Percentiles rank a stretch among this genome's conserved stretches.
phyloP scores from a whole-genome alignment of 2,113 vertebrate genomes.

The Fulmarus glacialis region DNA sequence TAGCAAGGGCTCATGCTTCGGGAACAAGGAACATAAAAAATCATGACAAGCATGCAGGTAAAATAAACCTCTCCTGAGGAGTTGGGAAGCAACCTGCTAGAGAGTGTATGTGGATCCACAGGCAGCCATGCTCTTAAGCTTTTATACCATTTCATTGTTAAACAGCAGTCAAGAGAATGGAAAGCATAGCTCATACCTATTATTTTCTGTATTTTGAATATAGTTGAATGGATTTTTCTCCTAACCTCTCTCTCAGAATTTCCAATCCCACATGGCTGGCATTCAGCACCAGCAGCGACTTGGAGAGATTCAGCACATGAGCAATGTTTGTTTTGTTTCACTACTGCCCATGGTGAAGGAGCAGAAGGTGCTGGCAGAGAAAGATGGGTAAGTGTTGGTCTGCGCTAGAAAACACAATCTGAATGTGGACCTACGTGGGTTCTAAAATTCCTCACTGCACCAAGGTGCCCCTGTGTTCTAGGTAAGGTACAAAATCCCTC shows the following conservation, averaged over 20 bases:
- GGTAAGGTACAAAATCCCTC: not conserved
- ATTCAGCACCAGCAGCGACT: slow-evolving; percentile 92
- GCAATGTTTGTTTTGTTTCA: slow-evolving; percentile 91
- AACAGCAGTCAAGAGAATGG: slow-evolving; percentile 14
- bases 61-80: slow-evolving; percentile 8
- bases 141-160: slow-evolving; percentile 46
- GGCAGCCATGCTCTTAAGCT: slow-evolving; percentile 29
- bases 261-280: slow-evolving; percentile 91
- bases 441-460: not conserved
- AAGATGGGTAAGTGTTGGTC: slow-evolving; percentile 77
- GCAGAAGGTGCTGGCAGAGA: slow-evolving; percentile 74
- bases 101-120: slow-evolving; percentile 20
- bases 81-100: slow-evolving; percentile 13
- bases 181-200: not conserved
- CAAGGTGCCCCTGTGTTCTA: not conserved
- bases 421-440: not conserved
- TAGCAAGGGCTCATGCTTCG: not conserved
- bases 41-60: not conserved
- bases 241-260: slow-evolving; percentile 77
- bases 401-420: not conserved
- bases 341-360: slow-evolving; percentile 89
- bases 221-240: not conserved
- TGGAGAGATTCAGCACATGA: slow-evolving; percentile 92
- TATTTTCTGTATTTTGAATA: slow-evolving; percentile 22
- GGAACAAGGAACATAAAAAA: not conserved